These are phyloP conservation scores for Sakesphorus luctuosus DNA, from an alignment of 2,113 vertebrate species.

Conservation along the genomic window DNA sequence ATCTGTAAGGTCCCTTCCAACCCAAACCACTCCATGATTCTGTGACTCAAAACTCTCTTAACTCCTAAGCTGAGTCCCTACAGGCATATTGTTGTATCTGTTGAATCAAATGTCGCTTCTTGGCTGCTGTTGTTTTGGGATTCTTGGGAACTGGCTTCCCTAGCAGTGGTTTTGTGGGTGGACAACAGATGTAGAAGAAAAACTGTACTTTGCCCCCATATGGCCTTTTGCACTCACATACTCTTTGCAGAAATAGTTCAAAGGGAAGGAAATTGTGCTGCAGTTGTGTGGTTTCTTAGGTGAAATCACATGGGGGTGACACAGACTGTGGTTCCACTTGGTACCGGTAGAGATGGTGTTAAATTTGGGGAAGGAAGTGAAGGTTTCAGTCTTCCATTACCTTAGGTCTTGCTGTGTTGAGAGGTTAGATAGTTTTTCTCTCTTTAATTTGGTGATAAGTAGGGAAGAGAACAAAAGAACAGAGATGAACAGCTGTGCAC, in stretches of 20 bases:
- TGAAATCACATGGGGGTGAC: not conserved
- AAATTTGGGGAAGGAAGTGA: not conserved
- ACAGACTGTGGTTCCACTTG: not conserved
- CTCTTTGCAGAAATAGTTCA: not conserved
- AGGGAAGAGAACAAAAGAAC: not conserved
- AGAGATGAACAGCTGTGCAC: not conserved
- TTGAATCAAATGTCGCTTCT: no score
- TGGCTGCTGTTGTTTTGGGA: accelerated
- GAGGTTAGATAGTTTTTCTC: not conserved
- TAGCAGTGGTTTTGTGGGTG: not conserved
- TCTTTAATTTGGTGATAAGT: not conserved
- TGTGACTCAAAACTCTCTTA: not conserved
- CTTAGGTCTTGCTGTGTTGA: not conserved
- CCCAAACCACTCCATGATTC: not conserved
- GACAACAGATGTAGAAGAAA: not conserved
- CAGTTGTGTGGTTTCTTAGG: not conserved
- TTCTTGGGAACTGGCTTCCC: not conserved
- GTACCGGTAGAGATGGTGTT: not conserved
- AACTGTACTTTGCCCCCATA: not conserved
- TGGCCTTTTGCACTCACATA: not conserved
- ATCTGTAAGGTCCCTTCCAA: not conserved
- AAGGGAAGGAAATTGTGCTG: not conserved
- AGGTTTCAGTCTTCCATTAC: not conserved
- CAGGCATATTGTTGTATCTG: accelerated
- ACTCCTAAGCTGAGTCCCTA: not conserved